Conservation (phyloP, 2,797 vertebrate species). For the Sebastes nivosus region DNA sequence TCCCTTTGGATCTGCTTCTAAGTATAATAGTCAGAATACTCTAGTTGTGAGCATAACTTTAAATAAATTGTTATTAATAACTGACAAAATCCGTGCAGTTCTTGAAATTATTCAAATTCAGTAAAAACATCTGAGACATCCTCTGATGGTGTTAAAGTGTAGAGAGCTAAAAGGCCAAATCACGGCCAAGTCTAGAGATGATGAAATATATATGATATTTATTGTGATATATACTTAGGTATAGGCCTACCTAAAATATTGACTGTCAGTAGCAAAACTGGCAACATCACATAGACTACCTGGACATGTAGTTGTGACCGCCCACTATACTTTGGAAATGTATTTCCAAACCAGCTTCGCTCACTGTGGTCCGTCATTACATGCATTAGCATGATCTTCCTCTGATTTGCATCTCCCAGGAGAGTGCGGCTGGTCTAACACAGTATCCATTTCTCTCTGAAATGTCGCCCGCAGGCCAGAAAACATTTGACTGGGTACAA, state of each 20-base stretch:
- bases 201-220: neutral
- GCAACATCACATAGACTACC: neutral
- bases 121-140: neutral
- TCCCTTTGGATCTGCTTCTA: conserved; percentile 18
- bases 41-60: neutral
- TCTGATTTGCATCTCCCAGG: conserved; percentile 73
- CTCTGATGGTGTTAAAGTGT: neutral
- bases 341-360: conserved; percentile 45
- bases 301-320: conserved; percentile 4
- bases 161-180: neutral
- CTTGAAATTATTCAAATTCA: neutral
- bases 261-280: neutral
- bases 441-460: conserved; percentile 73
- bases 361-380: conserved; percentile 71
- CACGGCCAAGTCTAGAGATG: neutral
- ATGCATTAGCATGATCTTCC: conserved; percentile 77
- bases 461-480: conserved; percentile 68
- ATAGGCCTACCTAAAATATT: neutral
- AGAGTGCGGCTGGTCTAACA: conserved; percentile 56
- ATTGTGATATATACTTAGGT: neutral
- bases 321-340: neutral
- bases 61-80: neutral
- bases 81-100: neutral
- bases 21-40: neutral
- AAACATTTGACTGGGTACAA: conserved; percentile 63